Evolutionary conservation across 2,113 vertebrate species (phyloP), one percentile per base, ranked within the genome.

Genomic region (Saccopteryx leptura): DNA sequence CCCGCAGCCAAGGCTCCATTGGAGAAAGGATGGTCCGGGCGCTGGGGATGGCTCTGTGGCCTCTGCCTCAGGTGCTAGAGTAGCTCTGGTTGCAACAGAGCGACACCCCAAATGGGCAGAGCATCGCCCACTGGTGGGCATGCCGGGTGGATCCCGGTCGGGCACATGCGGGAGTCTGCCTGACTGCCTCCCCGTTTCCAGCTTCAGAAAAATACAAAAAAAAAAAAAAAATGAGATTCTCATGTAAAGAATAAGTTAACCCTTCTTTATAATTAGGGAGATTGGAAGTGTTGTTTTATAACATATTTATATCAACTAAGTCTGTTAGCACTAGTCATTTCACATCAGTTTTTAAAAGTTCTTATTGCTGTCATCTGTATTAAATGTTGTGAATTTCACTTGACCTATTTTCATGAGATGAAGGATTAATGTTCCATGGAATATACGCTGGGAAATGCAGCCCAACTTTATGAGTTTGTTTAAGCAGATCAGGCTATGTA

Each of bases 201-300:
- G 39, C 39, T 39, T 39, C 39, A 39, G 39, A 3, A 39, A 39
- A 39, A 39, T 39, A 39, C 39, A 39, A 39, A 39, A 39, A 39
- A 39, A 39, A 39, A 39, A n/a, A n/a, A 81, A 69, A 96, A 94
- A 81, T 28, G 21, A 86, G 54, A 90, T 28, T 60, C 7, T 2
- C 26, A 13, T 48, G 13, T 65, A 63, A 87, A 52, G 19, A 65
- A 90, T 17, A 68, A 68, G 54, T 18, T 54, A 93, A 93, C 1
- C 46, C 12, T 75, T 86, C 66, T 69, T 75, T 85, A 85, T 7
- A 90, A 58, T 63, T 63, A 68, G 26, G 79, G 15, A 82, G n/a
- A 68, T 23, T 13, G 10, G 26, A 74, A 74, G 21, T 75, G 74
- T 19, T 95, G 39, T 86, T 85, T 92, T 92, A 71, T 84, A 84